Conservation (phyloP, 2,888 invertebrate species). For the Leptinotarsa juncta region DNA sequence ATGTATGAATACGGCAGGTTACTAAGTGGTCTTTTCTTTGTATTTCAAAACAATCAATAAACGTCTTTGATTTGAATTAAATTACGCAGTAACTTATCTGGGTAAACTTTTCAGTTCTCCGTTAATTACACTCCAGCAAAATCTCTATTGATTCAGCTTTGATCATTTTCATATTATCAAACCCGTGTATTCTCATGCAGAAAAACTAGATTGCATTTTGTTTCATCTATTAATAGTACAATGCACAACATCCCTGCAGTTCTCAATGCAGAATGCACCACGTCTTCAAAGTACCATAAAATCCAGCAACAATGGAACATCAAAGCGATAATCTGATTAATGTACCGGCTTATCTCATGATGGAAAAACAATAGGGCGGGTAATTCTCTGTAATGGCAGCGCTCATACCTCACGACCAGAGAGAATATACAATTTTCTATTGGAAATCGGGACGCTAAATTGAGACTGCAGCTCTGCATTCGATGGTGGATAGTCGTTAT, state of each 20-base stretch:
- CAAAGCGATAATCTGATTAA: constrained; percentile 20
- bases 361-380: constrained; percentile 22
- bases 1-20: too few species aligned
- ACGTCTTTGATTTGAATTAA: too few species aligned
- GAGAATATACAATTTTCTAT: constrained; percentile 16
- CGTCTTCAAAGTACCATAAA: constrained; percentile 2
- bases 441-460: constrained; percentile 5
- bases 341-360: constrained; percentile 22
- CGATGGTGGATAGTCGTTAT: background rate
- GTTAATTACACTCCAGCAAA: too few species aligned
- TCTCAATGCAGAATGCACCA: background rate
- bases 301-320: constrained; percentile 10
- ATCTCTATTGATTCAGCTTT: too few species aligned
- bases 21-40: too few species aligned
- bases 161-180: too few species aligned
- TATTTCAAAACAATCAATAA: too few species aligned
- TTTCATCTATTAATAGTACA: background rate
- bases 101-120: too few species aligned
- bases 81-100: too few species aligned
- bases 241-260: background rate
- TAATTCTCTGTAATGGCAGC: constrained; percentile 17
- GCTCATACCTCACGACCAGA: constrained; percentile 1
- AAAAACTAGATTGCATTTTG: background rate
- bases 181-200: too few species aligned
- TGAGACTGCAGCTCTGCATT: background rate